Conservation (phyloP, 2,888 invertebrate genomes). For the Ormia ochracea region DNA sequence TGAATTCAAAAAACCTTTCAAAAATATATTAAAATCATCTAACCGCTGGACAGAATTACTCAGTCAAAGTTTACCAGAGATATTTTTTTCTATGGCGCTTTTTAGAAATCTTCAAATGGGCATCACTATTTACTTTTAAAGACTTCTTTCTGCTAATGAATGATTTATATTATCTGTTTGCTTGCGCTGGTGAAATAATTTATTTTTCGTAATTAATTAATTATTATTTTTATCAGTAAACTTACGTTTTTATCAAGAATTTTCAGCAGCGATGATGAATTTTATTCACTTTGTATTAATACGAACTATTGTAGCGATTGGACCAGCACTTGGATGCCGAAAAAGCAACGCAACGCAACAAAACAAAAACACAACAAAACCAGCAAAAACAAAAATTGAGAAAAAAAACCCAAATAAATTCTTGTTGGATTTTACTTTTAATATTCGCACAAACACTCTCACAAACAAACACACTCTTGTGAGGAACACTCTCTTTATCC, state of each 20-base stretch:
- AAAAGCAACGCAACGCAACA: not conserved
- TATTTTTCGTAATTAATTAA: not conserved
- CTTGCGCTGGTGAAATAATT: constrained; percentile 28
- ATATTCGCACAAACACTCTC: constrained; percentile 2
- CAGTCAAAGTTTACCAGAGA: no score
- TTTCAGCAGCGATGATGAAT: not conserved
- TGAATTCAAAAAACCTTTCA: no score
- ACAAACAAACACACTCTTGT: not conserved
- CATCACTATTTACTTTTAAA: not conserved
- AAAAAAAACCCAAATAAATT: constrained; percentile 46
- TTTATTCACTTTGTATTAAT: not conserved
- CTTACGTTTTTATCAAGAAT: constrained; percentile 3
- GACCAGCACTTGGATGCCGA: constrained; percentile 3
- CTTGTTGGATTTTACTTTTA: constrained; percentile 48
- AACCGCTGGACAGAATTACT: not conserved
- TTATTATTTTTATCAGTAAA: not conserved
- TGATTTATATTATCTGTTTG: constrained; percentile 2
- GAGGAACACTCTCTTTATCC: constrained; percentile 13
- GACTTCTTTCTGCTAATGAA: constrained; percentile 12
- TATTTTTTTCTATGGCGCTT: not conserved
- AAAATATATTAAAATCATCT: no score
- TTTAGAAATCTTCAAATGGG: not conserved
- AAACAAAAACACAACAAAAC: not conserved
- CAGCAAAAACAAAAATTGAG: constrained; percentile 22
- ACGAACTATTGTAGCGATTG: constrained; percentile 1